phyloP scores from a whole-genome alignment of 1,140 invertebrate genomes.

The Lethocerus indicus region DNA sequence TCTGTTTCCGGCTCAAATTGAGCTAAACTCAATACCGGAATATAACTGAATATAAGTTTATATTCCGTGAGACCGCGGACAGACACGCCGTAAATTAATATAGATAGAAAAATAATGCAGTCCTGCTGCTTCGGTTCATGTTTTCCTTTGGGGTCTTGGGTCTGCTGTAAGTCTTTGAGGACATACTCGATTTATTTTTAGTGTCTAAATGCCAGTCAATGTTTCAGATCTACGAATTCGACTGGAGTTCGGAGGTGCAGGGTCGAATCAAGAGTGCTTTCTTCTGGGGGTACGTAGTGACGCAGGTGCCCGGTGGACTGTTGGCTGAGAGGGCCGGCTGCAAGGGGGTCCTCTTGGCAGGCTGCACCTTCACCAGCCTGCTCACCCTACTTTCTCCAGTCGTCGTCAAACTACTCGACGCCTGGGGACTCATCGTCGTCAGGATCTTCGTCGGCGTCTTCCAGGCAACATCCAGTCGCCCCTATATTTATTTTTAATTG shows the following conservation, averaged over 20 bases:
- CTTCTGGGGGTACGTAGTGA: conserved; percentile 37
- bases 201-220: too few relatives aligned
- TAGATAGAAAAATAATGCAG: too few relatives aligned
- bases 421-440: conserved; percentile 24
- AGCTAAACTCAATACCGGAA: too few relatives aligned
- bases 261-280: conserved; percentile 33
- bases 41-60: too few relatives aligned
- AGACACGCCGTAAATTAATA: too few relatives aligned
- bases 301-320: conserved; percentile 38
- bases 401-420: conserved; percentile 20
- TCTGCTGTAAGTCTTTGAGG: too few relatives aligned
- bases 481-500: background rate
- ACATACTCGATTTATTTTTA: too few relatives aligned
- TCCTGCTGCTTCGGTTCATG: too few relatives aligned
- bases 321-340: conserved; percentile 33
- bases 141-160: too few relatives aligned
- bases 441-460: conserved; percentile 28
- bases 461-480: background rate
- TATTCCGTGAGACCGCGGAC: too few relatives aligned
- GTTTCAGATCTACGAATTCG: conserved; percentile 30
- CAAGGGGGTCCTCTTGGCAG: conserved; percentile 32
- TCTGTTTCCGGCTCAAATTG: too few relatives aligned
- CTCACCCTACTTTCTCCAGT: conserved; percentile 28
- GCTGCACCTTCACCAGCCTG: conserved; percentile 27
- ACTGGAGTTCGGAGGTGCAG: conserved; percentile 20